A percentile compares a stretch with the other conserved stretches of the same genome.
Evolutionary conservation across 2,888 invertebrate genomes (phyloP).

Genomic region (Pammene fasciana): DNA sequence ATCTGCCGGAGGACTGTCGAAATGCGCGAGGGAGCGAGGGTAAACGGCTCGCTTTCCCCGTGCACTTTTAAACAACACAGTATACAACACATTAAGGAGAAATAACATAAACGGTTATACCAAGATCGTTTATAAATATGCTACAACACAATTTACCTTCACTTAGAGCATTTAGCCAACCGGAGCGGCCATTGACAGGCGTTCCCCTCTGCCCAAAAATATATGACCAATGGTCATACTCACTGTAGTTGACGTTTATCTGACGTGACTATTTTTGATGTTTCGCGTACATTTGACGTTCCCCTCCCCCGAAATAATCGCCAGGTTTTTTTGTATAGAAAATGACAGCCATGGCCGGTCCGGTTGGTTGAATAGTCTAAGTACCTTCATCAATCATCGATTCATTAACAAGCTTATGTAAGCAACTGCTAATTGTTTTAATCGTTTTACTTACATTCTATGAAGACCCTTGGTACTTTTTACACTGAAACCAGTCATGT

Average conservation of each 20-base stretch:
- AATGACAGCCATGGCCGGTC: too few relatives aligned
- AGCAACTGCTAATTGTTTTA: conserved; percentile 20
- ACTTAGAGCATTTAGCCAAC: too few relatives aligned
- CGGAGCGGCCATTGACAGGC: too few relatives aligned
- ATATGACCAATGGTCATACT: too few relatives aligned
- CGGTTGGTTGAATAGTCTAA: too few relatives aligned
- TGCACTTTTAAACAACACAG: conserved; percentile 19
- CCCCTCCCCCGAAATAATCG: too few relatives aligned
- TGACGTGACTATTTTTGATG: too few relatives aligned
- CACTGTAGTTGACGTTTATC: too few relatives aligned
- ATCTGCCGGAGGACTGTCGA: conserved; percentile 74
- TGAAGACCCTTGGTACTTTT: conserved; percentile 8
- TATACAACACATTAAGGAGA: conserved; percentile 61
- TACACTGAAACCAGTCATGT: not conserved
- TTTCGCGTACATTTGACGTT: too few relatives aligned
- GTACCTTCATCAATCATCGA: not conserved
- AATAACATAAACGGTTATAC: conserved; percentile 48
- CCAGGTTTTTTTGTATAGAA: too few relatives aligned
- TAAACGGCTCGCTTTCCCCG: conserved; percentile 71
- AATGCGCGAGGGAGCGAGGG: conserved; percentile 70
- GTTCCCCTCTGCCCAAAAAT: too few relatives aligned
- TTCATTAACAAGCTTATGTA: conserved; percentile 10
- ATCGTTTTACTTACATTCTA: conserved; percentile 14
- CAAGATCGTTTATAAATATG: not conserved
- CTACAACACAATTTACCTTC: not conserved